Evolutionary conservation across 2,113 vertebrate species (phyloP).

Genomic region (Marmota flaviventris): DNA sequence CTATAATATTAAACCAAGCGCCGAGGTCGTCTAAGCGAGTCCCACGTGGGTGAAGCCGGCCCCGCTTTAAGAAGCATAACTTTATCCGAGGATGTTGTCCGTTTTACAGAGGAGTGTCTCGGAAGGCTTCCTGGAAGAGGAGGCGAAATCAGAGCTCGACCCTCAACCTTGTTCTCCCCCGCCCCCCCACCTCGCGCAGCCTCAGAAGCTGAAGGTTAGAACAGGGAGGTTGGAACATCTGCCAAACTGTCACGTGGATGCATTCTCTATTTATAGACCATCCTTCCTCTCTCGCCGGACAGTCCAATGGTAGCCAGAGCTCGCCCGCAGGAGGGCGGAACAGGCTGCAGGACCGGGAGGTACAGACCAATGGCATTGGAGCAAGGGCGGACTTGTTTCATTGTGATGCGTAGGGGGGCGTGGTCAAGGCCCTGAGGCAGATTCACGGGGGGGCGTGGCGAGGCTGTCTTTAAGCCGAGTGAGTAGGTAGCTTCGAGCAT

Average conservation of each 20-base stretch:
- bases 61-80: background rate
- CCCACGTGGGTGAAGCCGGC: background rate
- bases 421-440: background rate
- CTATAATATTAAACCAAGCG: background rate
- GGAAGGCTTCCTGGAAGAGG: conserved; percentile 73
- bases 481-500: conserved; percentile 73
- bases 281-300: background rate
- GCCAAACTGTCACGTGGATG: conserved; percentile 67
- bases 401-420: conserved; percentile 64
- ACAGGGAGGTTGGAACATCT: background rate
- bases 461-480: background rate
- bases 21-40: background rate
- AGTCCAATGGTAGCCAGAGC: conserved; percentile 67
- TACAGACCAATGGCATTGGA: conserved; percentile 57
- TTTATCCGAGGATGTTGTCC: background rate
- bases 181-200: background rate
- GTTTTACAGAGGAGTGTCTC: conserved; percentile 15
- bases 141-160: background rate
- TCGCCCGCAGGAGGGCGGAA: conserved; percentile 65
- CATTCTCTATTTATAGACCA: conserved; percentile 77
- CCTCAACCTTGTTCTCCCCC: background rate
- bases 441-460: conserved; percentile 34
- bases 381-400: conserved; percentile 68
- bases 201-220: background rate
- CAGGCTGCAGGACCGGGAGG: background rate